These are phyloP conservation scores for Sinodicranocentrus sp. DNA, from an alignment of 2,888 invertebrate genomes.

Conservation along the genomic window DNA sequence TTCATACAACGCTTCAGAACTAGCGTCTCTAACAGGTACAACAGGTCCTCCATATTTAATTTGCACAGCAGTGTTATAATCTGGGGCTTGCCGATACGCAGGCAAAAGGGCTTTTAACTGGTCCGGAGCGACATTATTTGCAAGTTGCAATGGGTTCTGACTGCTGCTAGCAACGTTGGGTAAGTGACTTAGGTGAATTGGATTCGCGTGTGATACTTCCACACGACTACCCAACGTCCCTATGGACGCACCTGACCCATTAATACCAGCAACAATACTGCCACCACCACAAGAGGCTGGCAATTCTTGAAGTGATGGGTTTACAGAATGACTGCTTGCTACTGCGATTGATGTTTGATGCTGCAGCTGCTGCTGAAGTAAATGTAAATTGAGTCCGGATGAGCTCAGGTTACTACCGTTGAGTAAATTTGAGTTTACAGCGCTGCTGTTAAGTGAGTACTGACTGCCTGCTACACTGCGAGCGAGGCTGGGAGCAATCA, in stretches of 20 bases:
- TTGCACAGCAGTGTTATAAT: conserved; percentile 95
- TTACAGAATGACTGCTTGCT: conserved; percentile 68
- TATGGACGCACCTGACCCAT: conserved; percentile 14
- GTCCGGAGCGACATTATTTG: conserved; percentile 25
- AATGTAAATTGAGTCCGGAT: conserved; percentile 70
- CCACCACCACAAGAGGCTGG: conserved; percentile 16
- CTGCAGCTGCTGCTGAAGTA: conserved; percentile 66
- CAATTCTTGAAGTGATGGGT: conserved; percentile 69
- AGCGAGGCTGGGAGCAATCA: conserved; percentile 66
- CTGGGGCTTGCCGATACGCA: conserved; percentile 93
- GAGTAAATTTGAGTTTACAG: conserved; percentile 49
- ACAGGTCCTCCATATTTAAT: conserved; percentile 80
- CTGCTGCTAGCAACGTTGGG: conserved; percentile 31
- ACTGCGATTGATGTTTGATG: conserved; percentile 12
- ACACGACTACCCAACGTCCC: conserved; percentile 25
- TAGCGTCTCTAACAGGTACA: conserved; percentile 79
- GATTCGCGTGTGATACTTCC: conserved; percentile 17
- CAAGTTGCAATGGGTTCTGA: conserved; percentile 39
- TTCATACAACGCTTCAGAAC: conserved; percentile 67
- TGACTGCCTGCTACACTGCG: conserved; percentile 71
- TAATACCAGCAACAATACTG: background rate
- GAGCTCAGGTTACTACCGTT: conserved; percentile 67
- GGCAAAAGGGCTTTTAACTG: conserved; percentile 83
- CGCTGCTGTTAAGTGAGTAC: conserved; percentile 72
- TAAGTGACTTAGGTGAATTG: conserved; percentile 25